Evolutionary conservation across 2,888 invertebrate genomes (phyloP).

Genomic region (Invenusta paracnida): DNA sequence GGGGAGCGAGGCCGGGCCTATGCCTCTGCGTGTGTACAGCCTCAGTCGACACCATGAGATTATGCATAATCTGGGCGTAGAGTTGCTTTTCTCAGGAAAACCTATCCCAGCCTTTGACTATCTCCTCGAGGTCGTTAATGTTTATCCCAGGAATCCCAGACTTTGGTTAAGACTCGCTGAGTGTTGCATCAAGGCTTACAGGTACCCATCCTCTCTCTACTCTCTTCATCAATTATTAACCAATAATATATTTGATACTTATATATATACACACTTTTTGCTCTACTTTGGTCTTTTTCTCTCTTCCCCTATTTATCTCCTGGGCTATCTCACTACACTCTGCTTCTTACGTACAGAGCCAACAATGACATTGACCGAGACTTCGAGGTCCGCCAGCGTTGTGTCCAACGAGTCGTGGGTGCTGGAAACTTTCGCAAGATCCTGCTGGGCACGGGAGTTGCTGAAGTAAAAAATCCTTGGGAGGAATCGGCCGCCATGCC

Average conservation of each 20-base stretch:
- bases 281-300: too few relatives aligned
- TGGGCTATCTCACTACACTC: too few relatives aligned
- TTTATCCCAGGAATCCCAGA: conserved; percentile 79
- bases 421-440: conserved; percentile 67
- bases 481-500: conserved; percentile 75
- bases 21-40: conserved; percentile 22
- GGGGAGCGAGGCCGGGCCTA: too few relatives aligned
- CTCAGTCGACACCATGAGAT: conserved; percentile 67
- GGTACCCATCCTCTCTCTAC: too few relatives aligned
- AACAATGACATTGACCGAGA: conserved; percentile 67
- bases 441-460: conserved; percentile 63
- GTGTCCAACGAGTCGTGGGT: conserved; percentile 64
- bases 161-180: too few relatives aligned
- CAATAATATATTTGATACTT: too few relatives aligned
- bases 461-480: conserved; percentile 43
- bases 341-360: too few relatives aligned
- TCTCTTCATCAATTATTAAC: too few relatives aligned
- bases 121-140: conserved; percentile 76
- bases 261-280: too few relatives aligned
- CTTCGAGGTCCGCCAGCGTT: conserved; percentile 64
- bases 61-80: conserved; percentile 77
- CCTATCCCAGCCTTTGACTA: conserved; percentile 83
- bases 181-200: too few relatives aligned
- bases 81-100: conserved; percentile 70
- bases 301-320: too few relatives aligned